These are phyloP conservation scores for Hyles euphorbiae DNA, from an alignment of 1,140 invertebrate genomes.

Conservation along the genomic window DNA sequence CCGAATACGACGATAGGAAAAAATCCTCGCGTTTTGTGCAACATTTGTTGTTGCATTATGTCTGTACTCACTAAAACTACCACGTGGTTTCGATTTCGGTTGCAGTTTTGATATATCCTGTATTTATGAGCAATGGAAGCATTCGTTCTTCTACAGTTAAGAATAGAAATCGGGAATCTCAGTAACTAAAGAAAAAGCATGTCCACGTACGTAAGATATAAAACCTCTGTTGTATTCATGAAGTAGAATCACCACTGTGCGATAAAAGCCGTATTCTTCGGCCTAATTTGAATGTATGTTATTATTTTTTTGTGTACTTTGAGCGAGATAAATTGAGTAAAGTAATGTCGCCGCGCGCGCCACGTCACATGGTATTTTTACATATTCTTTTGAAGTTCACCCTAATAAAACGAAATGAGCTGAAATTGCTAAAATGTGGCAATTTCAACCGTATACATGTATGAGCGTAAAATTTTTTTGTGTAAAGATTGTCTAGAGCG, in stretches of 20 bases:
- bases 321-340: conserved; percentile 13
- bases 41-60: too few species aligned
- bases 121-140: too few species aligned
- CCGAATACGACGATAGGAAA: too few species aligned
- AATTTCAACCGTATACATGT: too few species aligned
- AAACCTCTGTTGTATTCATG: conserved; percentile 13
- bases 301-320: conserved; percentile 11
- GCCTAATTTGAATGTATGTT: conserved; percentile 18
- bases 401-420: neutral
- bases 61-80: too few species aligned
- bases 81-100: too few species aligned
- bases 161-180: too few species aligned
- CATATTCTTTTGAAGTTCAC: conserved; percentile 7
- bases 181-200: neutral
- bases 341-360: conserved; percentile 7
- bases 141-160: too few species aligned
- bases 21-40: too few species aligned
- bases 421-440: neutral
- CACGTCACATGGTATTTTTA: conserved; percentile 3
- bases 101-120: too few species aligned
- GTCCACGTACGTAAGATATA: neutral
- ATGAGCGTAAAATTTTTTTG: too few species aligned
- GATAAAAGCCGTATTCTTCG: conserved; percentile 9
- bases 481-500: too few species aligned
- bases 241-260: conserved; percentile 6